Base-by-base conservation (phyloP, 2,888 invertebrate species). In the Ophion ventricosus region DNA sequence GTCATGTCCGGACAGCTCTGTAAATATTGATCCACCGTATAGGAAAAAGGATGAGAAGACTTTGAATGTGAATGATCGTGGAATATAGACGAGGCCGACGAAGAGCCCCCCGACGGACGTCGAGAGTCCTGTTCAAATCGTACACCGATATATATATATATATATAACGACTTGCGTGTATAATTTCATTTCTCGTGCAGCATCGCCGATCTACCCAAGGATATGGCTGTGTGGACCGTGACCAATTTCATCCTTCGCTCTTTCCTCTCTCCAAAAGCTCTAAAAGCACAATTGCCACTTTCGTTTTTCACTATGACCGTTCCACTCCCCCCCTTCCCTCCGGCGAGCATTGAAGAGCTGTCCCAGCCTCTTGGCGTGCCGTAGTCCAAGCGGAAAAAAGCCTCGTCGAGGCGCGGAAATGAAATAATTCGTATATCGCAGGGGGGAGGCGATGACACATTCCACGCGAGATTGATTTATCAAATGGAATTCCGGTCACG, bases 381-480 rank as follows among this genome's bases (percentile, higher is more conserved):
- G 14, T 72, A n/a, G 56, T 29, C 5, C 49, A 49, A 17, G 17
- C 20, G 17, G 11, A 56, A 56, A 74, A 73, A 84, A 8, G 35
- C 35, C 35, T 35, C 35, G 8, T 35, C 35, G 35, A 35, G 35
- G 35, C 35, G 35, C 35, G 35, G 35, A 0, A 35, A 7, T 40
- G 25, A 80, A 72, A 76, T 43, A 26, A 76, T 80, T 59, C 70
- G 63, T 26, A 25, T 66, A 54, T 35, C 35, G 23, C 26, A 80
- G 11, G 29, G 59, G 40, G 54, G n/a, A n/a, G n/a, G n/a, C n/a
- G n/a, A n/a, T n/a, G n/a, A n/a, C n/a, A 77, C 29, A 77, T 83
- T 80, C 77, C 83, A 72, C 75, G 14, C 7, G 76, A 57, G 80
- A 83, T 77, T 83, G 76, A 83, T 83, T 83, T 80, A 83, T 83